phyloP scores from a whole-genome alignment of 2,888 invertebrate genomes.

The Microlaimidae sp. region DNA sequence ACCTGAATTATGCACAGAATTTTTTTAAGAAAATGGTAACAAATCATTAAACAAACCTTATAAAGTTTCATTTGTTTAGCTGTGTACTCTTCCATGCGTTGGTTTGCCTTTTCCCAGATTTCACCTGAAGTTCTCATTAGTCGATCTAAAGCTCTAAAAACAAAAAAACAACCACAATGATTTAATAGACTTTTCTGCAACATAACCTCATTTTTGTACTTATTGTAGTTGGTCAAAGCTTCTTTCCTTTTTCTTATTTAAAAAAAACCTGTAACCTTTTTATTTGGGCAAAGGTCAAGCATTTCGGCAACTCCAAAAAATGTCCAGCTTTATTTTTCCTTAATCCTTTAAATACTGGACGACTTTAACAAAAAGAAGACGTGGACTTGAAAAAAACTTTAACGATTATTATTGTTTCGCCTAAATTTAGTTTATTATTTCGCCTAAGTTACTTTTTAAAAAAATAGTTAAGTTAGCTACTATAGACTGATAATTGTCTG shows the following conservation, averaged over 20 bases:
- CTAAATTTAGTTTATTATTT: too few relatives aligned
- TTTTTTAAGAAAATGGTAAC: neutral
- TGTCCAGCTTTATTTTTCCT: too few relatives aligned
- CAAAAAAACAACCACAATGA: neutral
- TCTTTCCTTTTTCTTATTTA: neutral
- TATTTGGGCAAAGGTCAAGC: too few relatives aligned
- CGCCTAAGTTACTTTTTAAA: too few relatives aligned
- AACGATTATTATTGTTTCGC: too few relatives aligned
- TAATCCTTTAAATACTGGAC: too few relatives aligned
- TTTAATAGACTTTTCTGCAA: neutral
- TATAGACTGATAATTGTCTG: too few relatives aligned
- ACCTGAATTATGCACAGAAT: neutral
- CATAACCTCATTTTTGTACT: neutral
- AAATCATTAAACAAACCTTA: slow-evolving; percentile 5
- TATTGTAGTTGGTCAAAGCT: neutral
- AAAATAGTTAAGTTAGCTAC: too few relatives aligned
- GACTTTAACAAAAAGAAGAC: too few relatives aligned
- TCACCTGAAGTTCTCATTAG: slow-evolving; percentile 11
- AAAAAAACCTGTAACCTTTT: too few relatives aligned
- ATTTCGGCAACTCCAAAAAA: too few relatives aligned
- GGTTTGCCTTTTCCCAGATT: slow-evolving; percentile 15
- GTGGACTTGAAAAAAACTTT: too few relatives aligned
- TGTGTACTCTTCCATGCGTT: slow-evolving; percentile 13
- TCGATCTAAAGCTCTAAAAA: slow-evolving; percentile 4
- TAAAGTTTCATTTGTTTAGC: slow-evolving; percentile 13